phyloP scores from a whole-genome alignment of 2,113 vertebrate genomes.

The Tricholaema leucomelas region DNA sequence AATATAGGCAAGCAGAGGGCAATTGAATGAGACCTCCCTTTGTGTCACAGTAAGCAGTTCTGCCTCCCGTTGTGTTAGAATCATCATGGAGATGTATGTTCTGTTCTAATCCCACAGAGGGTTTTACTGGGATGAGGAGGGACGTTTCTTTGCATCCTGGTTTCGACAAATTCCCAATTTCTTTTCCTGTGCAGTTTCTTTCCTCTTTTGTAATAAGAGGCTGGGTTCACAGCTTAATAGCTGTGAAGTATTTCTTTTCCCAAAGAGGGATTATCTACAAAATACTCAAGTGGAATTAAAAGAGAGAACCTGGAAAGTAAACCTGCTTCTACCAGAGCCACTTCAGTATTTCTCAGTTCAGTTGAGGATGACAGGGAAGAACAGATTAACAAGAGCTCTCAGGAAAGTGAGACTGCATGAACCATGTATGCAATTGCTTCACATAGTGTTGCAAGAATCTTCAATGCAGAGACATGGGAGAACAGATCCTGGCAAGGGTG shows the following conservation, averaged over 20 bases:
- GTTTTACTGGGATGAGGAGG: neutral
- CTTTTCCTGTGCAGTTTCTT: too few relatives aligned
- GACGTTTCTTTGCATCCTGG: neutral
- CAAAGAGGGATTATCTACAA: neutral
- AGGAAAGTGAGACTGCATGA: neutral
- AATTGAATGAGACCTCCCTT: neutral
- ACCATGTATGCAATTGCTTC: fast-evolving
- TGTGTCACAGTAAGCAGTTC: neutral
- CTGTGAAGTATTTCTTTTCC: neutral
- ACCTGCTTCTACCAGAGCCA: neutral
- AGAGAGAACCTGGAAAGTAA: neutral
- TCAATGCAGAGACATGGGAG: neutral
- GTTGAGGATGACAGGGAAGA: neutral
- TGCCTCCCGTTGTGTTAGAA: neutral
- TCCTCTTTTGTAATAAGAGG: too few relatives aligned
- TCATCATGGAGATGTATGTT: neutral
- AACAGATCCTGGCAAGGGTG: neutral
- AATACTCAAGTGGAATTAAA: neutral
- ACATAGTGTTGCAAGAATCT: neutral
- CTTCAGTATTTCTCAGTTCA: neutral
- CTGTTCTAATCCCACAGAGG: neutral
- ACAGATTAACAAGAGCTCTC: neutral
- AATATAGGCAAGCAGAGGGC: neutral
- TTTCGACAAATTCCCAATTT: neutral
- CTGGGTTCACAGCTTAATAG: neutral